Base-by-base conservation (phyloP, 2,113 vertebrate species). In the Podocnemis expansa region DNA sequence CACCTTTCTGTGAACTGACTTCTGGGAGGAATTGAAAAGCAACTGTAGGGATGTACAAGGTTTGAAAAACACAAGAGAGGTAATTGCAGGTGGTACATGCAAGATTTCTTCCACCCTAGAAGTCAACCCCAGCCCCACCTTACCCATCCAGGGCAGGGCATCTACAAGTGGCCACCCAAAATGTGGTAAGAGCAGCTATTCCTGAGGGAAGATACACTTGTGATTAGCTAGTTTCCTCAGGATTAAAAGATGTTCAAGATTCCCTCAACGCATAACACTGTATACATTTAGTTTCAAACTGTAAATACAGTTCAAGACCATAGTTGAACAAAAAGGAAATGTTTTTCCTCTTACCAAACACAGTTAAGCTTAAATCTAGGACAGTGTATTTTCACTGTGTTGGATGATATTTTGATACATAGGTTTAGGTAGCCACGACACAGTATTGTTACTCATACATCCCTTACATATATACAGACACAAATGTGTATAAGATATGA, bases 361-460 rank as follows among this genome's bases (percentile, higher is more conserved):
- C 67, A 85, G 8, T 92, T 93, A 85, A 95, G 89, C 19, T 85
- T 14, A 31, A 89, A n/a, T 38, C 34, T 54, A 27, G 5, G 2
- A 52, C 81, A 70, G 34, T 70, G 78, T 55, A 73, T 90, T 92
- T 73, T 91, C 89, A 49, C 49, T 90, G 75, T 9, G 73, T 63
- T 63, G 21, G 91, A 92, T n/a, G 91, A 67, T 16, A 63, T 89
- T 94, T 93, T 88, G 89, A 93, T 85, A 84, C n/a, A 5, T 73
- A 58, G 14, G 2, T 41, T 34, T n/a, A 85, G n/a, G 55, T 41
- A 95, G 89, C 21, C 75, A 52, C 73, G 10, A 89, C 21, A 41
- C 31, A 67, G 88, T 9, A 55, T 86, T 82, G 63, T 63, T 82
- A 89, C 10, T 16, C 52, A 78, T 82, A 43, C 60, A 21, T n/a